These are phyloP conservation scores for Apotomis betuletana DNA, from an alignment of 2,888 invertebrate genomes.

Conservation along the genomic window DNA sequence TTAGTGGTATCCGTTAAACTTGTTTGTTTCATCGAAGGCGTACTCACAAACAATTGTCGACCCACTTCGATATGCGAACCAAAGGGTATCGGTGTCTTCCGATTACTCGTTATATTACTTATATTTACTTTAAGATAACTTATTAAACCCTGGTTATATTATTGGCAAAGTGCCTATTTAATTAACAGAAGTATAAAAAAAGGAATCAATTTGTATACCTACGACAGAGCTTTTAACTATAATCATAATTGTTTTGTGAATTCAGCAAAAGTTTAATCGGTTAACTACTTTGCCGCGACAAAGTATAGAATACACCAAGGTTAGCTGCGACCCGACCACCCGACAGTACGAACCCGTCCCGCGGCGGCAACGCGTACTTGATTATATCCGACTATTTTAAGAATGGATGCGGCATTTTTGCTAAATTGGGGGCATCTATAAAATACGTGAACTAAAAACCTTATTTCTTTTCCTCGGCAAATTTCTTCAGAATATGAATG, in stretches of 20 bases:
- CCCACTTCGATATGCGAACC: conserved; percentile 23
- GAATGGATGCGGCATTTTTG: conserved; percentile 34
- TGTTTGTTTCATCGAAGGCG: conserved; percentile 14
- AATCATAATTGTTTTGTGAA: conserved; percentile 17
- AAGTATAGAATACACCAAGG: conserved; percentile 49
- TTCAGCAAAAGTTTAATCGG: conserved; percentile 39
- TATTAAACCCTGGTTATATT: not conserved
- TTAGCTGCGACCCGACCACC: conserved; percentile 50
- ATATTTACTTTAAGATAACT: conserved; percentile 21
- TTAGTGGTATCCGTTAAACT: conserved; percentile 10
- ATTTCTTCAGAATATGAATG: too few relatives aligned
- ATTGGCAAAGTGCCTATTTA: not conserved
- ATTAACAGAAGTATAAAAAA: not conserved
- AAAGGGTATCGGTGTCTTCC: conserved; percentile 26
- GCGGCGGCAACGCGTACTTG: conserved; percentile 44
- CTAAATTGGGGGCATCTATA: not conserved
- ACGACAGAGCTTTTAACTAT: not conserved
- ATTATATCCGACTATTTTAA: conserved; percentile 19
- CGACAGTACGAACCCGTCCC: conserved; percentile 46
- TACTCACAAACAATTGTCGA: conserved; percentile 6
- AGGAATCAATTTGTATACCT: not conserved
- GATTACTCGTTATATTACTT: not conserved
- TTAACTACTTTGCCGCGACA: conserved; percentile 33
- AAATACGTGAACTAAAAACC: too few relatives aligned
- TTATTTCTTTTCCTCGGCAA: too few relatives aligned